Conservation (phyloP, 2,888 invertebrate species). For the Himalopsyche japonica region DNA sequence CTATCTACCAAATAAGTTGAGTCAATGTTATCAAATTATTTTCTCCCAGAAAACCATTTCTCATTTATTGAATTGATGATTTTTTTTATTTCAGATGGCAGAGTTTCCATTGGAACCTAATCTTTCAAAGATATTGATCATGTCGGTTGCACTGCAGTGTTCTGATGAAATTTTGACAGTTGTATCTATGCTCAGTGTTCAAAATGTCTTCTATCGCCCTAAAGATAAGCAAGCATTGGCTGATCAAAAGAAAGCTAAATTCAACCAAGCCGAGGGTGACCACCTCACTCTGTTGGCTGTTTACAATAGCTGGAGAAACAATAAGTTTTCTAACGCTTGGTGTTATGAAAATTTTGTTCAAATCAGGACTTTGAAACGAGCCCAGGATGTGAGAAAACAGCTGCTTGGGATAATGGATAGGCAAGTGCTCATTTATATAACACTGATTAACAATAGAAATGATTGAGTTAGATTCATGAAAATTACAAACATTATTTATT, state of each 20-base stretch:
- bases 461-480: too few species aligned
- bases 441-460: too few species aligned
- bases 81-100: constrained; percentile 77
- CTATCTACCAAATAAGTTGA: too few species aligned
- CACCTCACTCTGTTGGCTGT: constrained; percentile 97
- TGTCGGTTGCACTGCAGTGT: constrained; percentile 97
- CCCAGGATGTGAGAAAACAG: constrained; percentile 98
- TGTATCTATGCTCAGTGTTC: constrained; percentile 98
- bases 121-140: constrained; percentile 97
- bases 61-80: too few species aligned
- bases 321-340: constrained; percentile 99
- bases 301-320: constrained; percentile 99
- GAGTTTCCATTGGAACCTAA: constrained; percentile 99
- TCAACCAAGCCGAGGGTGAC: constrained; percentile 98
- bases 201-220: constrained; percentile 92
- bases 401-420: constrained; percentile 96
- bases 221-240: constrained; percentile 96
- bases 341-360: constrained; percentile 99
- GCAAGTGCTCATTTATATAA: constrained; percentile 48
- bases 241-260: constrained; percentile 99
- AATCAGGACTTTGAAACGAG: constrained; percentile 92
- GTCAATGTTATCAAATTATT: too few species aligned
- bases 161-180: constrained; percentile 98
- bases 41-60: too few species aligned
- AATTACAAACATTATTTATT: too few species aligned